Percentiles rank a stretch among this genome's conserved stretches.
Conservation (phyloP, 2,888 invertebrate species). For the Petrolisthes manimaculis region DNA sequence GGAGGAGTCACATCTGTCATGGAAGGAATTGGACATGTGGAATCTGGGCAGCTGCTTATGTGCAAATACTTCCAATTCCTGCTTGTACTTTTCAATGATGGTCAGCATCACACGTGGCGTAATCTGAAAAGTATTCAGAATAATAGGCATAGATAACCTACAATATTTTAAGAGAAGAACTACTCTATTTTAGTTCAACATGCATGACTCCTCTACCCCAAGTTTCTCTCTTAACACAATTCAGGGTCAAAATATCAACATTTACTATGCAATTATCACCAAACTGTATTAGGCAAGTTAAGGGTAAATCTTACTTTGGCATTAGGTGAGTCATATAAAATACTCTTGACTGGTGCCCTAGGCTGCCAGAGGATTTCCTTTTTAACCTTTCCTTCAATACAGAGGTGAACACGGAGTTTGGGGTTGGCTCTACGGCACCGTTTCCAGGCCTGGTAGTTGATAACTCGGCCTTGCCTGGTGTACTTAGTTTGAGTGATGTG, state of each 20-base stretch:
- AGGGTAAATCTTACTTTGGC: conserved; percentile 72
- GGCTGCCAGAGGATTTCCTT: conserved; percentile 79
- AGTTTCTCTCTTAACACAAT: no score
- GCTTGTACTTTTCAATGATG: conserved; percentile 76
- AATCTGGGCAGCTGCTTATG: conserved; percentile 79
- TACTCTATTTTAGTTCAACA: not conserved
- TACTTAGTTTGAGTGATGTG: conserved; percentile 80
- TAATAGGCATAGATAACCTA: not conserved
- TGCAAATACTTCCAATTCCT: conserved; percentile 78
- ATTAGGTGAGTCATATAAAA: conserved; percentile 77
- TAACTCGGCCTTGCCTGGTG: conserved; percentile 69
- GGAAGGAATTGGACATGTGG: conserved; percentile 78
- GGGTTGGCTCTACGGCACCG: conserved; percentile 75
- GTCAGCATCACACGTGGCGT: conserved; percentile 73
- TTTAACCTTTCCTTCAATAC: conserved; percentile 75
- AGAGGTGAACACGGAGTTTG: conserved; percentile 77
- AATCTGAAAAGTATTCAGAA: conserved; percentile 72
- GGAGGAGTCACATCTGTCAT: conserved; percentile 79
- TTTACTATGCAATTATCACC: not conserved
- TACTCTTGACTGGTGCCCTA: conserved; percentile 78
- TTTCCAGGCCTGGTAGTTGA: conserved; percentile 72
- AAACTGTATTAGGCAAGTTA: not conserved
- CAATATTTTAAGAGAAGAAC: no score
- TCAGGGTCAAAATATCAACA: not conserved
- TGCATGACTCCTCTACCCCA: no score